These are phyloP conservation scores for Euphonia xanthogaster DNA, from an alignment of 2,797 vertebrate species.

Conservation along the genomic window DNA sequence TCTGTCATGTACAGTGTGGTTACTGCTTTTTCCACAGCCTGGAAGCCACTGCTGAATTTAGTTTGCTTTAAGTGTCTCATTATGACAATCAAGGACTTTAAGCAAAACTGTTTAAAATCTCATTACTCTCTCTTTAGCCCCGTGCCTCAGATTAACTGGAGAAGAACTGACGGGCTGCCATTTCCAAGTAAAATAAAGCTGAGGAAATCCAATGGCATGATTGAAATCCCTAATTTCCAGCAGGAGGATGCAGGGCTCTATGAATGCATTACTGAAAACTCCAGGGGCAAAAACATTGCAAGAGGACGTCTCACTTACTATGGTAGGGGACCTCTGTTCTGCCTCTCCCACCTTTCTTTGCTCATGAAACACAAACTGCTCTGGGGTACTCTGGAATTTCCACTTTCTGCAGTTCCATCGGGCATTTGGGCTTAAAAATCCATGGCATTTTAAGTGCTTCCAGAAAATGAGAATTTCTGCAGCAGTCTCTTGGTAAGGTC, in stretches of 20 bases:
- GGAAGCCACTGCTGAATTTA: neutral
- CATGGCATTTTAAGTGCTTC: accelerated
- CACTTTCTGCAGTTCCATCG: neutral
- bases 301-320: slow-evolving; percentile 92
- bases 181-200: slow-evolving; percentile 89
- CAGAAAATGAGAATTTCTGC: neutral
- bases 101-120: slow-evolving; percentile 1
- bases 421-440: neutral
- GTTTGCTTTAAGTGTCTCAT: neutral
- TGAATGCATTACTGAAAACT: slow-evolving; percentile 92
- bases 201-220: slow-evolving; percentile 87
- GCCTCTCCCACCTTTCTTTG: neutral
- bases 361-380: neutral
- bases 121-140: slow-evolving; percentile 78
- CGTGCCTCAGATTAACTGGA: slow-evolving; percentile 93
- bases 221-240: slow-evolving; percentile 91
- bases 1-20: neutral
- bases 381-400: neutral
- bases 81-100: neutral
- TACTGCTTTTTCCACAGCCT: neutral
- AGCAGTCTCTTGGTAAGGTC: neutral
- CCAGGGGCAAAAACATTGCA: slow-evolving; percentile 88
- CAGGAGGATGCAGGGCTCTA: slow-evolving; percentile 93
- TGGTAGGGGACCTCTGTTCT: slow-evolving; percentile 73
- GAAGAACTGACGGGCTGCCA: slow-evolving; percentile 87